Percentiles rank a stretch among this genome's conserved stretches.
These are phyloP conservation scores for Strigamia maritima DNA, from an alignment of 2,888 invertebrate species.

Conservation along the genomic window DNA sequence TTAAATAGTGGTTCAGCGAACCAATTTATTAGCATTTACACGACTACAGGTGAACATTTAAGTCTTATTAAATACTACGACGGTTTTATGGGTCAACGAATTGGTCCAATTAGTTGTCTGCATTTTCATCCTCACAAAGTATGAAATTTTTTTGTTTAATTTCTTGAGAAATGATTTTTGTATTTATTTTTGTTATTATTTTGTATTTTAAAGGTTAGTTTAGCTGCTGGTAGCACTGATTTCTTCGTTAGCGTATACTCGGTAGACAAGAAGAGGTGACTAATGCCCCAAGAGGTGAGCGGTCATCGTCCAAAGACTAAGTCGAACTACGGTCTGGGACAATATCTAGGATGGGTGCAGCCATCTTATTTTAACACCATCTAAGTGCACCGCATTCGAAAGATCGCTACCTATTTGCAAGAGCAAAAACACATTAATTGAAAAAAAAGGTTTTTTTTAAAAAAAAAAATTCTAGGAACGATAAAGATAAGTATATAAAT, in stretches of 20 bases:
- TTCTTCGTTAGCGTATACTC: conserved; percentile 77
- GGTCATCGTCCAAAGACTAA: not conserved
- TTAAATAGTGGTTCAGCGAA: conserved; percentile 67
- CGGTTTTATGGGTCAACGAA: conserved; percentile 81
- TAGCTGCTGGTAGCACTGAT: conserved; percentile 85
- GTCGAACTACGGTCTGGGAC: not conserved
- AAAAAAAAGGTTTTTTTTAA: not conserved
- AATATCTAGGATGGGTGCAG: not conserved
- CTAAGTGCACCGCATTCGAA: not conserved
- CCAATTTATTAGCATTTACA: conserved; percentile 56
- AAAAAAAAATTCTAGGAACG: not conserved
- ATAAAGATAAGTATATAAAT: not conserved
- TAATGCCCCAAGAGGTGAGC: not conserved
- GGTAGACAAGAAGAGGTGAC: conserved; percentile 39
- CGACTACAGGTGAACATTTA: conserved; percentile 62
- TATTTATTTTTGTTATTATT: not conserved
- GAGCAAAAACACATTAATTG: too few species aligned
- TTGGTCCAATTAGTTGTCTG: conserved; percentile 81
- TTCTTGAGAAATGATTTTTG: not conserved
- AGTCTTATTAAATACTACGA: conserved; percentile 84
- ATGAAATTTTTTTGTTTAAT: conserved; percentile 8
- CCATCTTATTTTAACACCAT: not conserved
- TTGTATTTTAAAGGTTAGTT: conserved; percentile 50
- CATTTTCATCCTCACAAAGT: conserved; percentile 86
- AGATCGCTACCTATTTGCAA: not conserved